A percentile compares a stretch with the other conserved stretches of the same genome.
phyloP scores from a whole-genome alignment of 2,888 invertebrate species.

The Pyrochroa serraticornis region DNA sequence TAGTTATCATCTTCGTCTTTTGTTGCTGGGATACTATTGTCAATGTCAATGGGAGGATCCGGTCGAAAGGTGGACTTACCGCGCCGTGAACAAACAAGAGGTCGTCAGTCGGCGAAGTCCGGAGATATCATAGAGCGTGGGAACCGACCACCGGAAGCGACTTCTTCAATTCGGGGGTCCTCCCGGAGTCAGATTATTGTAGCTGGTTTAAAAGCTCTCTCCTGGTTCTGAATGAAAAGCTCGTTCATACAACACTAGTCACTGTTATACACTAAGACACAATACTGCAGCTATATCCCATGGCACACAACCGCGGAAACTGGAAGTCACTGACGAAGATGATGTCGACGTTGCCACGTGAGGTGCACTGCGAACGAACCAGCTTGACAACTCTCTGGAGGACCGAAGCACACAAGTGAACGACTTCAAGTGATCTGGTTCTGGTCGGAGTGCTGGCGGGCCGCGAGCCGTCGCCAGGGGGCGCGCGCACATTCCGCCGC shows the following conservation, averaged over 20 bases:
- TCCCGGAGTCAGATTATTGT: background rate
- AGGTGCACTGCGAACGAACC: conserved; percentile 34
- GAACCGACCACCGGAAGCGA: background rate
- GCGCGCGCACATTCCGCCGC: conserved; percentile 40
- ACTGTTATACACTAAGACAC: conserved; percentile 21
- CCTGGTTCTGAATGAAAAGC: background rate
- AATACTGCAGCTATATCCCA: conserved; percentile 30
- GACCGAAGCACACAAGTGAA: conserved; percentile 43
- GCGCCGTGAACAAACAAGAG: conserved; percentile 17
- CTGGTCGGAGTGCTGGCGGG: conserved; percentile 30
- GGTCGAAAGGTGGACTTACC: conserved; percentile 25
- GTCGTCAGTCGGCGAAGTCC: conserved; percentile 6
- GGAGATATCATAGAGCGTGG: conserved; percentile 3
- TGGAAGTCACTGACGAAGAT: background rate
- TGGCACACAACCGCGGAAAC: conserved; percentile 26
- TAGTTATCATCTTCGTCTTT: too few species aligned
- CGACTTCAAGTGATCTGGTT: conserved; percentile 51
- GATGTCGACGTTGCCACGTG: conserved; percentile 42
- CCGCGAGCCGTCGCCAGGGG: conserved; percentile 34
- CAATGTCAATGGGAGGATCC: too few species aligned
- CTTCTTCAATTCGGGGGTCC: background rate
- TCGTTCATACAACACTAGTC: conserved; percentile 10
- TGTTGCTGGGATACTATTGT: too few species aligned
- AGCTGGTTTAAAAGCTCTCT: too few species aligned
- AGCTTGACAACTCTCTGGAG: conserved; percentile 26